A percentile compares a stretch with the other conserved stretches of the same genome.
Conservation (phyloP, 2,113 vertebrate genomes). For the Nematolebias whitei region DNA sequence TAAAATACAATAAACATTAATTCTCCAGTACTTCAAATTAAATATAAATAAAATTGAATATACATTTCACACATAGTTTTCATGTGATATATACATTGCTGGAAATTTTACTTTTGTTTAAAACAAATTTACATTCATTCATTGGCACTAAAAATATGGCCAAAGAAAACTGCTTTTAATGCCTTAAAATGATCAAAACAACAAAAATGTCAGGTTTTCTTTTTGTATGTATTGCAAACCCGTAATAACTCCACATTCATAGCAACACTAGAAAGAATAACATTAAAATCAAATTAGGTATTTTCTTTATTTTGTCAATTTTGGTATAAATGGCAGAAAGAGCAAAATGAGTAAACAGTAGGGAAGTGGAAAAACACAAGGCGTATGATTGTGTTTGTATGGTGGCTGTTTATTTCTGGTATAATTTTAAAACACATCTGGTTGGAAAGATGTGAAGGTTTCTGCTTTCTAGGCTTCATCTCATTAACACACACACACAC, state of each 20-base stretch:
- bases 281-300: background rate
- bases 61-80: too few species aligned
- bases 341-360: background rate
- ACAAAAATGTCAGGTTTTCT: too few species aligned
- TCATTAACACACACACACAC: too few species aligned
- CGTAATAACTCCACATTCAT: background rate
- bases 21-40: too few species aligned
- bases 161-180: too few species aligned
- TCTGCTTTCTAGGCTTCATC: conserved; percentile 33
- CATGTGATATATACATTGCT: too few species aligned
- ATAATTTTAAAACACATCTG: conserved; percentile 4
- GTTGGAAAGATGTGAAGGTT: conserved; percentile 16
- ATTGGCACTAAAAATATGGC: too few species aligned
- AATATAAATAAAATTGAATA: too few species aligned
- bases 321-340: background rate
- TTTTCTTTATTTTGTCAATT: background rate
- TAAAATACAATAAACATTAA: too few species aligned
- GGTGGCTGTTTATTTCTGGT: background rate
- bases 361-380: background rate
- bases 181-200: too few species aligned
- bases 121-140: too few species aligned
- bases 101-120: too few species aligned
- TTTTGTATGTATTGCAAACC: background rate
- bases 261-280: background rate
- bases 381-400: background rate